Conservation (phyloP, 1,140 invertebrate genomes). For the Akabosia matsudoensis region DNA sequence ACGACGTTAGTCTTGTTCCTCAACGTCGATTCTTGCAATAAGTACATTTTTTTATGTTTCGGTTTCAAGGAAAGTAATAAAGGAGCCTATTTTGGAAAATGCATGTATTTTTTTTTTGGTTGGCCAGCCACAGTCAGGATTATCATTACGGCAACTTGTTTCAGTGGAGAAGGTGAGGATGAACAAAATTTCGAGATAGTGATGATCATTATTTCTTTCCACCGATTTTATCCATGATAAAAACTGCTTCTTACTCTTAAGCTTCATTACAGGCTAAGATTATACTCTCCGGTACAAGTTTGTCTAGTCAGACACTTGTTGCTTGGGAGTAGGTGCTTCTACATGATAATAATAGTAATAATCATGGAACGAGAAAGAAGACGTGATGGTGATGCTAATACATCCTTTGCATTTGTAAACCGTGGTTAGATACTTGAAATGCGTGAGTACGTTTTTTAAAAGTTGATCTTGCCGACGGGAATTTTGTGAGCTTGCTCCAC, state of each 20-base stretch:
- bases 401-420: too few relatives aligned
- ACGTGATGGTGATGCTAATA: background rate
- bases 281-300: background rate
- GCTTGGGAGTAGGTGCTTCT: background rate
- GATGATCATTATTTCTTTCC: conserved; percentile 14
- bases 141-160: too few relatives aligned
- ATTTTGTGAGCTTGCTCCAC: too few relatives aligned
- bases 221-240: background rate
- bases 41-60: background rate
- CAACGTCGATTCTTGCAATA: too few relatives aligned
- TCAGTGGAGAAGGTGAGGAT: too few relatives aligned
- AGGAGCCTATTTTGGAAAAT: background rate
- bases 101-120: background rate
- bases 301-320: conserved; percentile 13
- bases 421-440: too few relatives aligned
- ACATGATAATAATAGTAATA: background rate
- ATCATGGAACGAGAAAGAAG: background rate
- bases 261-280: background rate
- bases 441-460: too few relatives aligned
- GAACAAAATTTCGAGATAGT: background rate
- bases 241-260: background rate
- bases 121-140: background rate
- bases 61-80: background rate
- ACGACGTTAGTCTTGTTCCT: too few relatives aligned
- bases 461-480: too few relatives aligned